phyloP scores from a whole-genome alignment of 2,888 invertebrate species.

The Axea sp. region DNA sequence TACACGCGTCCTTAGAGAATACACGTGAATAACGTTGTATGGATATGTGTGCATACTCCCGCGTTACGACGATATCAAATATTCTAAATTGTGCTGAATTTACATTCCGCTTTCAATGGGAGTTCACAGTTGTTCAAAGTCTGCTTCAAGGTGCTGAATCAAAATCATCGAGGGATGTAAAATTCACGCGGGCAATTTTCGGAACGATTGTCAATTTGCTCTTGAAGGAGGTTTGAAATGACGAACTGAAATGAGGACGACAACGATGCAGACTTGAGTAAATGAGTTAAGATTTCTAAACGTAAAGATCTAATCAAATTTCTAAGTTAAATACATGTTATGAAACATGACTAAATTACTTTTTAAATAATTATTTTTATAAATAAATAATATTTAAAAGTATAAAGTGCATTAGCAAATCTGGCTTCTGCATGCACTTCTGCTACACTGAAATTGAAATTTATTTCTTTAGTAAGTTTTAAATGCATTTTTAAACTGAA shows the following conservation, averaged over 20 bases:
- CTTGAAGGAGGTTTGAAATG: background rate
- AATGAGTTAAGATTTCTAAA: background rate
- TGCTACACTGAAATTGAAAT: no score
- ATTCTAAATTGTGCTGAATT: slow-evolving; percentile 44
- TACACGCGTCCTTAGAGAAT: slow-evolving; percentile 37
- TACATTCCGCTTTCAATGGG: slow-evolving; percentile 27
- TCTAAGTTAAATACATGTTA: background rate
- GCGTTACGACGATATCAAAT: slow-evolving; percentile 25
- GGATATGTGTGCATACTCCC: slow-evolving; percentile 4
- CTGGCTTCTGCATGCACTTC: no score
- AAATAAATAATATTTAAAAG: no score
- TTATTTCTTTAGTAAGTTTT: no score
- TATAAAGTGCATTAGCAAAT: no score
- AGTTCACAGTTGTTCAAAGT: slow-evolving; percentile 27
- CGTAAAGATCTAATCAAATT: background rate
- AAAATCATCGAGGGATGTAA: slow-evolving; percentile 24
- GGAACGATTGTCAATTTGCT: slow-evolving; percentile 18
- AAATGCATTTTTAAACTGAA: no score
- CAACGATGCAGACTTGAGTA: background rate
- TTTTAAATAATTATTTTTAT: no score
- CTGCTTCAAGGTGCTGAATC: slow-evolving; percentile 11
- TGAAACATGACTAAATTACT: no score
- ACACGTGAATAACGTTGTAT: slow-evolving; percentile 24
- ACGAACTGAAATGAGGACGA: slow-evolving; percentile 11
- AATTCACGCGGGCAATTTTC: slow-evolving; percentile 16